These are phyloP conservation scores for Pogonomyrmex barbatus DNA, from an alignment of 1,140 invertebrate species.

Conservation along the genomic window DNA sequence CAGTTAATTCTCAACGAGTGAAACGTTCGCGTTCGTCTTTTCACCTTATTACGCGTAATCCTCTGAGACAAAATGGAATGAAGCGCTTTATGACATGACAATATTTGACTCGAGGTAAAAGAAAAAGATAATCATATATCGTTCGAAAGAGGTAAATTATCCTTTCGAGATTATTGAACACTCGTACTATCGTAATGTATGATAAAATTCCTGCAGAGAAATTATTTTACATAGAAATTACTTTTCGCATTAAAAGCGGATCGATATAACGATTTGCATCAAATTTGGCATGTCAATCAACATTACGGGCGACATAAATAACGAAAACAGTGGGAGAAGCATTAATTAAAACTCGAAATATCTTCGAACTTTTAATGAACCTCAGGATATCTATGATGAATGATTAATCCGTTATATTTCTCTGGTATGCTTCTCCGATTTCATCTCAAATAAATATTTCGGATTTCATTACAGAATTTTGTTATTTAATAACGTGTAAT, in stretches of 20 bases:
- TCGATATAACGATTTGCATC: slow-evolving; percentile 35
- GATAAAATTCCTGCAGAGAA: slow-evolving; percentile 35
- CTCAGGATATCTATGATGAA: slow-evolving; percentile 23
- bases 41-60: slow-evolving; percentile 49
- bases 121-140: slow-evolving; percentile 37
- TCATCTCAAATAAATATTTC: slow-evolving; percentile 51
- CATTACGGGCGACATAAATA: slow-evolving; percentile 34
- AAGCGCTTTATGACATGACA: slow-evolving; percentile 19
- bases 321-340: not conserved
- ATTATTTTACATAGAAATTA: slow-evolving; percentile 51
- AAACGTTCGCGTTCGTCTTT: slow-evolving; percentile 38
- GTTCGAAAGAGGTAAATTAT: not conserved
- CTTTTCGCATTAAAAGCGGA: slow-evolving; percentile 34
- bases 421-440: slow-evolving; percentile 16
- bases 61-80: slow-evolving; percentile 23
- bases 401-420: slow-evolving; percentile 57
- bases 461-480: slow-evolving; percentile 35
- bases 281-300: slow-evolving; percentile 48
- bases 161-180: slow-evolving; percentile 39
- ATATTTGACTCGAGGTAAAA: slow-evolving; percentile 20
- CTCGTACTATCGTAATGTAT: not conserved
- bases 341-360: slow-evolving; percentile 63
- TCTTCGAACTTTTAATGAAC: slow-evolving; percentile 59
- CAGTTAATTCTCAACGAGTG: slow-evolving; percentile 45
- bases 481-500: slow-evolving; percentile 57